A percentile compares a stretch with the other conserved stretches of the same genome.
Conservation (phyloP, 2,888 invertebrate genomes). For the Rotaria macrura region DNA sequence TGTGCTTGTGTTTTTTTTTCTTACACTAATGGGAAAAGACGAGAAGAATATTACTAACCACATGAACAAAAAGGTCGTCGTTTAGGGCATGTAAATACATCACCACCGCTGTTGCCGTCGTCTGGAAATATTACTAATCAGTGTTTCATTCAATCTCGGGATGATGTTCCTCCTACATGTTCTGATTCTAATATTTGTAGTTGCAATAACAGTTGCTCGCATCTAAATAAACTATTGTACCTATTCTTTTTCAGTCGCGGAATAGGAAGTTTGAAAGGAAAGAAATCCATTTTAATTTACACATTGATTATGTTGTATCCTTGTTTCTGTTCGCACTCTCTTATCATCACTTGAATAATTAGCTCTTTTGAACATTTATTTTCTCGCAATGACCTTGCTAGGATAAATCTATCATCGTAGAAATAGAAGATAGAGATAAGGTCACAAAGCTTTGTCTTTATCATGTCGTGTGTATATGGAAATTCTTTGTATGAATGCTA, state of each 20-base stretch:
- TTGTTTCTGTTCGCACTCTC: not conserved
- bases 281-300: not conserved
- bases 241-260: not conserved
- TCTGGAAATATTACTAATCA: not conserved
- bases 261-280: not conserved
- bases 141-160: no score
- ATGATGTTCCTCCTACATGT: no score
- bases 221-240: no score
- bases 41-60: not conserved
- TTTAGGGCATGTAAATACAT: not conserved
- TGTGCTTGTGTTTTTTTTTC: not conserved
- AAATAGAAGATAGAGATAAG: not conserved
- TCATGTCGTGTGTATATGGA: not conserved
- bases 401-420: not conserved
- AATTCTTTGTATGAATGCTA: not conserved
- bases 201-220: no score
- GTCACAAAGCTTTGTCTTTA: not conserved
- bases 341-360: slow-evolving; percentile 4
- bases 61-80: not conserved
- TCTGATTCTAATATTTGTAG: no score
- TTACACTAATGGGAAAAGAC: not conserved
- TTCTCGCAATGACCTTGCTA: not conserved
- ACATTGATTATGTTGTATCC: not conserved
- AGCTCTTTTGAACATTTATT: not conserved
- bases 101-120: not conserved